Base-by-base conservation (phyloP, 2,888 invertebrate genomes). In the Ernsta delagoae region DNA sequence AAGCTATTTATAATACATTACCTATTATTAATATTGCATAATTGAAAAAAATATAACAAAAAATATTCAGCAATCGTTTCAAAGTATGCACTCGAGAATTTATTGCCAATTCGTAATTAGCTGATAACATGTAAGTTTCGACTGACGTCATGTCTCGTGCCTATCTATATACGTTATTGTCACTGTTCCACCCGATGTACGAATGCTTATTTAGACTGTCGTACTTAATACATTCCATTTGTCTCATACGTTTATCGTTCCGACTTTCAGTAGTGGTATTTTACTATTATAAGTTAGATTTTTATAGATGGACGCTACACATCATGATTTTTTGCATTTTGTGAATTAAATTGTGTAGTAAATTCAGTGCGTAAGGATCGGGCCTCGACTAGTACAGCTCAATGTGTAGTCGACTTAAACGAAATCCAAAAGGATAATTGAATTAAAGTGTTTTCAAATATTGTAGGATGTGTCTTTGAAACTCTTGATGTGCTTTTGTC, bases 151-250 rank as follows among this genome's bases (percentile, higher is more conserved):
- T 85, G 83, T 80, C 67, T 24, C 67, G 54, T 83, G 79, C 76
- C 24, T 24, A 24, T 24, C 24, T 24, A 24, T 24, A 24, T 70
- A 69, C 70, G 77, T 72, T 36, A 16, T 76, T 82, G 79, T 79
- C 80, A 82, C 79, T 73, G 77, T 81, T 80, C 64, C 64, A 71
- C 70, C 41, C 3, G 76, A 74, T 62, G 75, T 85, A 83, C 82
- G 81, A 83, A 84, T 77, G 90, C 89, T 89, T 90, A 77, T 82
- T 45, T 89, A 90, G 88, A 90, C 88, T 90, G 86, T 87, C 80
- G 91, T 92, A 92, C 90, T 91, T 92, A 90, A 89, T 74, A 90
- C 92, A 92, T 92, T 92, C 92, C 92, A 92, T 88, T 86, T 85
- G 84, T 85, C 84, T 53, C 85, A 84, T 83, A 41, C 9, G 84